Evolutionary conservation across 2,113 vertebrate species (phyloP), one percentile per base, ranked within the genome.

Genomic region (Coracopsis vasa): DNA sequence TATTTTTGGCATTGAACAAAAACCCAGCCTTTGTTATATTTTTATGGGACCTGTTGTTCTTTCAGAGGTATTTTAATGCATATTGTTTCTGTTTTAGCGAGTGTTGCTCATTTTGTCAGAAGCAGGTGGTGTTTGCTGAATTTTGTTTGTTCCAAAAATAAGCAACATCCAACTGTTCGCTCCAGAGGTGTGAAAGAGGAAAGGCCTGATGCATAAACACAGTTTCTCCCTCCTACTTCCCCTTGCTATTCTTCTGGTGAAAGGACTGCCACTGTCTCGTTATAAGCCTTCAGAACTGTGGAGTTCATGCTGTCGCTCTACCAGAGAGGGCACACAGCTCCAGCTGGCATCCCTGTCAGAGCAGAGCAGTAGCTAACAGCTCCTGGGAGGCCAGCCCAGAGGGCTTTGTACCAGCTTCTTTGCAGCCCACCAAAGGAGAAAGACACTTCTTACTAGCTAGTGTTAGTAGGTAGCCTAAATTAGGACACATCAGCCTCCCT

Each of bases 111-210:
- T 64, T 93, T 91, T 90, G 35, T 67, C 39, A 50, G 90, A 96
- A 96, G 83, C 97, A 98, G 98, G 96, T 97, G 97, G 96, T 87
- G 71, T 88, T 96, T 80, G 86, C 86, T 39, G 79, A 88, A 73
- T 85, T 86, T 93, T 96, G 41, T 96, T 96, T 96, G 91, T 92
- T 97, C 81, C 93, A 92, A 93, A 97, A 97, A 97, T 31, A 90
- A 90, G 80, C 91, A 91, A 61, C 18, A 65, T 65, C 80, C 86
- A 94, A 96, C 92, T 95, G 90, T 90, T 94, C 56, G 35, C 64
- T 73, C 48, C 6, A 5, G 62, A 93, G 96, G 88, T 96, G 88
- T 96, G 94, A 94, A 96, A 96, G 71, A 96, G 74, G 73, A 93
- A 96, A 88, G 67, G 89, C 31, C 79, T 86, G 67, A 84, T 80